These are phyloP conservation scores for Drosophila maculinotata DNA, from an alignment of 2,888 invertebrate genomes.

Conservation along the genomic window DNA sequence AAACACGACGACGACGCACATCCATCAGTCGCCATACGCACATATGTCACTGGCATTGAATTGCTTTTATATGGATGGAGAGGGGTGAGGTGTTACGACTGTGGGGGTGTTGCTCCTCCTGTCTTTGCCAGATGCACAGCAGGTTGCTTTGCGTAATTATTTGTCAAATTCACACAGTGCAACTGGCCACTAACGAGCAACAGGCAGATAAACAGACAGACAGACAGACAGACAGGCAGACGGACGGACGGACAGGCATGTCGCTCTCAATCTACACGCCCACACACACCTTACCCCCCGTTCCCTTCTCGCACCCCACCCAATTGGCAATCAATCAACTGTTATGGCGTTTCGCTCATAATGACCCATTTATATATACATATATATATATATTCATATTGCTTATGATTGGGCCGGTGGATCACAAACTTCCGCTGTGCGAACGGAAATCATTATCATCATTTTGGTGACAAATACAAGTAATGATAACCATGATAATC, in stretches of 20 bases:
- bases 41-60: conserved; percentile 73
- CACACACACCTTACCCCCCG: neutral
- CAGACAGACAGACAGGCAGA: conserved; percentile 35
- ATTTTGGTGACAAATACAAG: conserved; percentile 49
- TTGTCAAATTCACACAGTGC: conserved; percentile 76
- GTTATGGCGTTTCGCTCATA: conserved; percentile 47
- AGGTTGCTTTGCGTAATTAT: conserved; percentile 75
- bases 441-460: conserved; percentile 67
- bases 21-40: conserved; percentile 62
- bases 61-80: conserved; percentile 22
- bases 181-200: conserved; percentile 68
- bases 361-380: conserved; percentile 41
- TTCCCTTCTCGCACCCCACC: conserved; percentile 22
- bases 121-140: conserved; percentile 62
- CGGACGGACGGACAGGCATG: conserved; percentile 6
- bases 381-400: conserved; percentile 35
- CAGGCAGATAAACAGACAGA: conserved; percentile 34
- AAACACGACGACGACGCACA: conserved; percentile 46
- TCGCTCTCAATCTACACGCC: conserved; percentile 4
- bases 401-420: conserved; percentile 45
- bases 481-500: conserved; percentile 17
- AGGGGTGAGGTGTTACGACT: neutral
- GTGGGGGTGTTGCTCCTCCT: conserved; percentile 18
- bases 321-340: conserved; percentile 80
- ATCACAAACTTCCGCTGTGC: conserved; percentile 59